phyloP scores from a whole-genome alignment of 2,888 invertebrate species.

The Acleris cristana region DNA sequence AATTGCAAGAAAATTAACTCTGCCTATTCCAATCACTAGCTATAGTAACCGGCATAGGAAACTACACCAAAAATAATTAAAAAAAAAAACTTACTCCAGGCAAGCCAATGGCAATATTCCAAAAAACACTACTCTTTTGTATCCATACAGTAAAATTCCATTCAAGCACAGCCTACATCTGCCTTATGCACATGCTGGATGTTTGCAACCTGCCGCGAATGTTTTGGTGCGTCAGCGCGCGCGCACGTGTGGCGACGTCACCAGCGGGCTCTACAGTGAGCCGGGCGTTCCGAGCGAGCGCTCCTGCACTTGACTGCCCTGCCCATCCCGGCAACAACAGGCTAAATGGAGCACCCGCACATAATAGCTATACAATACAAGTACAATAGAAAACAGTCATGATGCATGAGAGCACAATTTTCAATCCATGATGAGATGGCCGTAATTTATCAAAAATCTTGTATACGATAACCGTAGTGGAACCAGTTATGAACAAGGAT shows the following conservation, averaged over 20 bases:
- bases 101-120: background rate
- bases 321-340: conserved; percentile 74
- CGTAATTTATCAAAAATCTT: no score
- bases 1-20: no score
- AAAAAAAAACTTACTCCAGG: background rate
- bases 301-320: conserved; percentile 79
- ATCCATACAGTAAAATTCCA: conserved; percentile 2
- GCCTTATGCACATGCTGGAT: conserved; percentile 12
- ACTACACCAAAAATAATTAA: background rate
- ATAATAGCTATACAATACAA: conserved; percentile 33
- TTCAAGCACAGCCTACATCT: conserved; percentile 12
- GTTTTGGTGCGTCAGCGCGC: conserved; percentile 65
- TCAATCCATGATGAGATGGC: background rate
- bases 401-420: conserved; percentile 33
- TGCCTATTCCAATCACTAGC: no score
- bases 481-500: no score
- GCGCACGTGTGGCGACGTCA: conserved; percentile 69
- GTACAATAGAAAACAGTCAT: conserved; percentile 8
- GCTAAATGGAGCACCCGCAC: conserved; percentile 64
- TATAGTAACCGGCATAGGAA: no score
- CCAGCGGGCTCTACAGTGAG: conserved; percentile 74
- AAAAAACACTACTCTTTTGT: conserved; percentile 1
- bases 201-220: conserved; percentile 41
- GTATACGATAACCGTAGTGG: no score
- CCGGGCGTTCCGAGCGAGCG: conserved; percentile 73